A percentile compares a stretch with the other conserved stretches of the same genome.
Evolutionary conservation across 2,797 vertebrate species (phyloP).

Genomic region (Linurgus olivaceus): DNA sequence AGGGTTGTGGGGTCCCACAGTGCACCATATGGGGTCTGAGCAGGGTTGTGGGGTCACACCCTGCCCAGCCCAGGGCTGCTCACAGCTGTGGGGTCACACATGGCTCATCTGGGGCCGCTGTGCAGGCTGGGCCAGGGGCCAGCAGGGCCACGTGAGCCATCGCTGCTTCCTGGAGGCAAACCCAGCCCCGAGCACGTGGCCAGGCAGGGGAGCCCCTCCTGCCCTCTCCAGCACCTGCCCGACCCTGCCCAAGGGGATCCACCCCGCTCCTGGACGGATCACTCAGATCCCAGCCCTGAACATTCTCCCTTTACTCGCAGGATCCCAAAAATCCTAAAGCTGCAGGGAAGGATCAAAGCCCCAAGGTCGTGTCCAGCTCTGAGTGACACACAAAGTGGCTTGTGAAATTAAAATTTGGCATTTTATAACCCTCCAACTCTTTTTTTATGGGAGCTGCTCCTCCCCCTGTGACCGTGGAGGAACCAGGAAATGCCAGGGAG

Average conservation of each 20-base stretch:
- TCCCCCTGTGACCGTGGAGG: not conserved
- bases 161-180: not conserved
- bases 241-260: accelerated
- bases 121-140: not conserved
- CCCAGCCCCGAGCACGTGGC: accelerated
- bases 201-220: not conserved
- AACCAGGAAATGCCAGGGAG: not conserved
- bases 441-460: not conserved
- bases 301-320: accelerated
- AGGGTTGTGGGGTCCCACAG: not conserved
- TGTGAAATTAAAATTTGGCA: accelerated
- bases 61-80: not conserved
- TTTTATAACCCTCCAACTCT: not conserved
- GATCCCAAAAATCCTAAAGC: not conserved
- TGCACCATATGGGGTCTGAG: not conserved
- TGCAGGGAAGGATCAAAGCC: not conserved
- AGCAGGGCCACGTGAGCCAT: not conserved
- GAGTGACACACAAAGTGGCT: accelerated
- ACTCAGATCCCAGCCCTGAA: accelerated
- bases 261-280: accelerated
- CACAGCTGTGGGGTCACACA: not conserved
- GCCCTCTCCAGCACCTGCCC: not conserved
- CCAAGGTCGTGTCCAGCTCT: accelerated
- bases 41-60: not conserved
- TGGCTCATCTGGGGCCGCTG: accelerated